Base-by-base conservation (phyloP, 2,888 invertebrate species). In the Phragmatobia fuliginosa region DNA sequence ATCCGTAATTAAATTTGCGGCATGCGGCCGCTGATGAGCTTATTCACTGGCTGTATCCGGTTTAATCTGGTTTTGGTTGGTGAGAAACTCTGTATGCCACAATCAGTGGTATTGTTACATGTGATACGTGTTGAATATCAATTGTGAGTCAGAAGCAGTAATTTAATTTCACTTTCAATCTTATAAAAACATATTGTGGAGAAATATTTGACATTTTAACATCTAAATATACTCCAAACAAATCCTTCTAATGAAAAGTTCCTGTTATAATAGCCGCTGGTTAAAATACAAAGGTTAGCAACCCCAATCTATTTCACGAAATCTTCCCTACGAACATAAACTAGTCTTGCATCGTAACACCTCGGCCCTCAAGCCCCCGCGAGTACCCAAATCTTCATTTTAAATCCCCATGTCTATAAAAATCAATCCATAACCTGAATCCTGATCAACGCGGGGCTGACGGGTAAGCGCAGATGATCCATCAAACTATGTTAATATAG, bases 401-500 rank as follows among this genome's bases (percentile, higher is more conserved):
- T 60, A 67, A 68, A 61, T 66, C 63, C 61, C 67, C 68, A 71
- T 70, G 33, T 87, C 82, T 81, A 88, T 88, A 88, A 88, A 81
- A 91, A 90, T 91, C 91, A 90, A 91, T 91, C 90, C 83, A 88
- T 89, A 88, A 86, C 85, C 73, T 65, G 82, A 83, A 86, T 85
- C 83, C 83, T 78, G 83, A 85, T 87, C 82, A 80, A 82, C 80
- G 32, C 28, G 49, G 49, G 66, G 49, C 74, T 73, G 70, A 41
- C 72, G 80, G 86, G 65, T 65, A 65, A 56, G 56, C 56, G 25
- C 28, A 56, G 85, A 84, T 87, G 88, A 90, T 90, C 91, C 85
- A 89, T 91, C 91, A 90, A 88, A 90, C 88, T 90, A 90, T 91
- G 91, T 82, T 91, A 91, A 92, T 92, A 82, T 83, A 78, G 73